Conservation (phyloP, 2,113 vertebrate genomes). For the Hemicordylus capensis region DNA sequence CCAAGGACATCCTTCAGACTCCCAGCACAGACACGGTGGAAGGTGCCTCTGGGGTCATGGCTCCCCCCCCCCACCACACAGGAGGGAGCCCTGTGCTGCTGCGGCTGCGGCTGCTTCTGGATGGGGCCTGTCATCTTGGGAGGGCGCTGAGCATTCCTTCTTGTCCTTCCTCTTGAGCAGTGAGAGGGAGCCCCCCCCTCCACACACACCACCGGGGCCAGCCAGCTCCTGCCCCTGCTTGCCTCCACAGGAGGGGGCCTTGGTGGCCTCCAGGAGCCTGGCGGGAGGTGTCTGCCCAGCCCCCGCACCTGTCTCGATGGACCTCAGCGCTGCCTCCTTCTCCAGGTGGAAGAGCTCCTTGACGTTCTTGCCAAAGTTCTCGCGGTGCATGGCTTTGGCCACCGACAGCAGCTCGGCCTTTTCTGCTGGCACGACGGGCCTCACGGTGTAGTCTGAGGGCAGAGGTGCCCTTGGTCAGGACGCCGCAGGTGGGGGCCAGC, state of each 20-base stretch:
- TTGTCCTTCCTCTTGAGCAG: background rate
- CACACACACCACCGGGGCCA: background rate
- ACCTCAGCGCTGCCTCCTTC: slow-evolving; percentile 59
- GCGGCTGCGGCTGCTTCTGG: too few species aligned
- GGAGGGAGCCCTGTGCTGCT: too few species aligned
- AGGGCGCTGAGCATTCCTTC: background rate
- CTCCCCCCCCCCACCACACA: too few species aligned
- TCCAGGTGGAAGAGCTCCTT: slow-evolving; percentile 72
- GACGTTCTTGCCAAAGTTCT: slow-evolving; percentile 28
- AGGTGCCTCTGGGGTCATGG: background rate
- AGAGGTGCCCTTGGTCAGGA: background rate
- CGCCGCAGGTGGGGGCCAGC: accelerated
- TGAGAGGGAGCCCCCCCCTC: background rate
- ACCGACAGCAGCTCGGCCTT: slow-evolving; percentile 43
- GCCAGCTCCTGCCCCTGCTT: too few species aligned
- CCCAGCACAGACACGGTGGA: too few species aligned
- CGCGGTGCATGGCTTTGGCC: slow-evolving; percentile 56
- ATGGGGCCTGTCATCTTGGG: background rate
- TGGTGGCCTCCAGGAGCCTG: background rate
- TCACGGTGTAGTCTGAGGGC: slow-evolving; percentile 37
- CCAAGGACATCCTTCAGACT: too few species aligned
- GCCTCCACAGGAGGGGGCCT: background rate
- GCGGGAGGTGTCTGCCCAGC: too few species aligned
- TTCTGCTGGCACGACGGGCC: slow-evolving; percentile 35
- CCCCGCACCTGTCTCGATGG: slow-evolving; percentile 67